phyloP scores from a whole-genome alignment of 1,140 invertebrate species.

The Glossosoma conforme region DNA sequence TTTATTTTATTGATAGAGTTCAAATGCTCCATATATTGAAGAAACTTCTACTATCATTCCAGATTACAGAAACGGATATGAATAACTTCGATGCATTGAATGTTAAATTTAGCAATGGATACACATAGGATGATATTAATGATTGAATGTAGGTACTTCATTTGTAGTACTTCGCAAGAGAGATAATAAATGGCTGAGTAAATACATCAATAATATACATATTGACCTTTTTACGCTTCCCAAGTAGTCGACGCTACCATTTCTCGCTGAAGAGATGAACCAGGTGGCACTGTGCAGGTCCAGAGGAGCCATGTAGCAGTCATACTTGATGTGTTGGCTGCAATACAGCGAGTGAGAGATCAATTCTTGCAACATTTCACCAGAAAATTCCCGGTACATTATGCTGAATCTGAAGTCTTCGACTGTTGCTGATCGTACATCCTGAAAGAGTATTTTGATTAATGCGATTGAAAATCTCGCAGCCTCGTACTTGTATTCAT shows the following conservation, averaged over 20 bases:
- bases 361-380: conserved; percentile 84
- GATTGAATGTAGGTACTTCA: no score
- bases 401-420: conserved; percentile 79
- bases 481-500: no score
- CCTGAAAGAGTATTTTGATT: conserved; percentile 49
- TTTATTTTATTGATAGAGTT: no score
- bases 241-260: conserved; percentile 74
- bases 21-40: no score
- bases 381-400: conserved; percentile 82
- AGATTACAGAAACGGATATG: no score
- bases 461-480: no score
- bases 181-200: no score
- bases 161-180: no score
- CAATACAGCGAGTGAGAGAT: conserved; percentile 86
- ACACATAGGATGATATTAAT: no score
- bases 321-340: conserved; percentile 85
- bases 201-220: conserved; percentile 12
- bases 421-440: conserved; percentile 70
- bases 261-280: conserved; percentile 76
- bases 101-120: no score
- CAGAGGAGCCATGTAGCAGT: conserved; percentile 82
- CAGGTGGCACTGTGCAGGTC: conserved; percentile 85
- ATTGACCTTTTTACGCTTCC: conserved; percentile 75
- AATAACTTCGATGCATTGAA: no score
- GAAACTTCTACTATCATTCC: no score